Percentiles rank a stretch among this genome's conserved stretches.
These are phyloP conservation scores for Sarcophaga variegata DNA, from an alignment of 2,888 invertebrate genomes.

Conservation along the genomic window DNA sequence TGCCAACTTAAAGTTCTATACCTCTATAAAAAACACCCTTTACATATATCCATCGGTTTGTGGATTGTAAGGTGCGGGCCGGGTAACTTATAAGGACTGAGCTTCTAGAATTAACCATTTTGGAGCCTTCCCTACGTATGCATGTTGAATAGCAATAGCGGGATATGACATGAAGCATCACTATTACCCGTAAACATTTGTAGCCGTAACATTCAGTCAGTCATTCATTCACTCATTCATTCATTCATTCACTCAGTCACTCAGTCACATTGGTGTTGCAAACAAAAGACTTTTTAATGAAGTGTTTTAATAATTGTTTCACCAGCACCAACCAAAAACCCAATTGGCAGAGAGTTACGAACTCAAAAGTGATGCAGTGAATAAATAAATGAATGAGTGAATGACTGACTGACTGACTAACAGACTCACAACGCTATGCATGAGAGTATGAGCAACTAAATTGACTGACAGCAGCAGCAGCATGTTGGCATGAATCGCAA, in stretches of 20 bases:
- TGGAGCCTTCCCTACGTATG: neutral
- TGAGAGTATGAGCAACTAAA: conserved; percentile 8
- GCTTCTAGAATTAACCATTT: neutral
- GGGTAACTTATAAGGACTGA: too few relatives aligned
- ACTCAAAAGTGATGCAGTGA: conserved; percentile 26
- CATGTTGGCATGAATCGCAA: conserved; percentile 8
- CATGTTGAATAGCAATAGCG: neutral
- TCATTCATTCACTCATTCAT: too few relatives aligned
- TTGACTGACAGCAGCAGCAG: neutral
- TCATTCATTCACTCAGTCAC: neutral
- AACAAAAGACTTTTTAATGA: conserved; percentile 68
- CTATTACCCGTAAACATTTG: conserved; percentile 29
- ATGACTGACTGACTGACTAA: conserved; percentile 39
- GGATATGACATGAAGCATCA: conserved; percentile 22
- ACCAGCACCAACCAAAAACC: conserved; percentile 35
- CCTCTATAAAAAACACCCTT: too few relatives aligned
- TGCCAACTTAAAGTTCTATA: too few relatives aligned
- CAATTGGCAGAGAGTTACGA: neutral
- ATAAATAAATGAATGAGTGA: conserved; percentile 35
- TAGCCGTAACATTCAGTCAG: conserved; percentile 4
- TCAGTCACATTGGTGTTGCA: neutral
- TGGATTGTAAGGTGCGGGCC: too few relatives aligned
- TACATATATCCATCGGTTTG: too few relatives aligned
- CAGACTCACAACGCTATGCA: neutral
- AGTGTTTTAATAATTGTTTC: conserved; percentile 64